These are phyloP conservation scores for Nettapus auritus DNA, from an alignment of 2,113 vertebrate species.

Conservation along the genomic window DNA sequence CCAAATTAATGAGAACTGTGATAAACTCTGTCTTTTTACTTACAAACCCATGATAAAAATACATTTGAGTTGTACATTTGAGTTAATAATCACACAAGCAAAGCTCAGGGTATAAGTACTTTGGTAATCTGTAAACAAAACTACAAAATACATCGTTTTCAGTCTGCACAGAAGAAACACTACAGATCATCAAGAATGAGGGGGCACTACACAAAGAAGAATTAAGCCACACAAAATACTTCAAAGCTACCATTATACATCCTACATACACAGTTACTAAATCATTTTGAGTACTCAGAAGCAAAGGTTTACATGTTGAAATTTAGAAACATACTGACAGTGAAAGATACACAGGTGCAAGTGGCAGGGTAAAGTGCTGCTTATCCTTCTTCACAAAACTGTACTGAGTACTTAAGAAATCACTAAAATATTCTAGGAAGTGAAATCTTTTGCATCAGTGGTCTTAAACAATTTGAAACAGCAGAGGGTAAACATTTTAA, in stretches of 20 bases:
- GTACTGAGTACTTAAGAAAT: neutral
- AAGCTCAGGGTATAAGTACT: neutral
- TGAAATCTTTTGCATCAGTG: neutral
- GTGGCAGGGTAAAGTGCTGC: neutral
- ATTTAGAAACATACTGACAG: neutral
- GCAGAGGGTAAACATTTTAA: neutral
- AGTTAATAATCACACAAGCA: neutral
- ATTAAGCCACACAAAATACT: neutral
- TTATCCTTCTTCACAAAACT: neutral
- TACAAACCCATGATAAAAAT: conserved; percentile 33
- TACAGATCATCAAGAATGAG: neutral
- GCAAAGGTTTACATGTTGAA: neutral
- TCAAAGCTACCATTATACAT: neutral
- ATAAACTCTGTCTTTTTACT: conserved; percentile 69
- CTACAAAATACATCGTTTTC: neutral
- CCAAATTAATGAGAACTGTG: conserved; percentile 75
- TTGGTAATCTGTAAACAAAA: neutral
- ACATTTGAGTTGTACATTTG: neutral
- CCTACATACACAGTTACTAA: neutral
- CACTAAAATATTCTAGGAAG: neutral
- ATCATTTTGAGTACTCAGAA: neutral
- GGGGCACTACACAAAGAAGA: too few relatives aligned
- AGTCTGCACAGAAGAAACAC: neutral
- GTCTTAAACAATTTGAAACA: neutral
- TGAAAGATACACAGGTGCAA: neutral